These are phyloP conservation scores for Craterocephalus amniculus DNA, from an alignment of 2,797 vertebrate species.

Conservation along the genomic window DNA sequence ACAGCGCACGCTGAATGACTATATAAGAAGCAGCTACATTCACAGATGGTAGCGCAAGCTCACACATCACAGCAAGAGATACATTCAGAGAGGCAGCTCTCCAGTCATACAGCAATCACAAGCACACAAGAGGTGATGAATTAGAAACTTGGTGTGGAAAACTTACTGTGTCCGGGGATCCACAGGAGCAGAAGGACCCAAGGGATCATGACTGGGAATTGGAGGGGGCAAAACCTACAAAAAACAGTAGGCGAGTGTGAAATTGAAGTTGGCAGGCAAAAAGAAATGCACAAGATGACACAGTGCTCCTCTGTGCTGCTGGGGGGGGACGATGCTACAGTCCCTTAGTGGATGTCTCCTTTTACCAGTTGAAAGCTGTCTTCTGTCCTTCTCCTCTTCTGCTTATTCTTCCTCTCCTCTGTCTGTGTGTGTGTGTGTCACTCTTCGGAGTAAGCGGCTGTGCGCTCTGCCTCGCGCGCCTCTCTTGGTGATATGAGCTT, in stretches of 20 bases:
- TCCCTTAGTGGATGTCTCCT: conserved; percentile 72
- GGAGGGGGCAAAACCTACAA: conserved; percentile 73
- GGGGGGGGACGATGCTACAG: conserved; percentile 58
- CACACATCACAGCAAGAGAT: conserved; percentile 46
- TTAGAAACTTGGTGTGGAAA: conserved; percentile 50
- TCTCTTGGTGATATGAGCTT: conserved; percentile 74
- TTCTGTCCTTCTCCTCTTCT: conserved; percentile 58
- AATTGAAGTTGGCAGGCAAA: conserved; percentile 76
- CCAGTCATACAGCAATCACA: conserved; percentile 49
- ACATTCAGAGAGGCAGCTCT: conserved; percentile 39
- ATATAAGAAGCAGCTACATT: conserved; percentile 22
- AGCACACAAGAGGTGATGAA: conserved; percentile 45
- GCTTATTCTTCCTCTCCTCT: conserved; percentile 25
- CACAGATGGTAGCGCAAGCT: conserved; percentile 45
- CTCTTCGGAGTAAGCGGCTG: conserved; percentile 67
- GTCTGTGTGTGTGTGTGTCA: conserved; percentile 38
- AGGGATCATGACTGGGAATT: conserved; percentile 74
- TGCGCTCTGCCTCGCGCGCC: conserved; percentile 57
- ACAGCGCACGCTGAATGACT: conserved; percentile 16
- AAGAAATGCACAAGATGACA: conserved; percentile 68
- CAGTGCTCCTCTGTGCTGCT: conserved; percentile 76
- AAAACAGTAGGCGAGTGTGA: conserved; percentile 74
- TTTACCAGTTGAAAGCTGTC: conserved; percentile 68
- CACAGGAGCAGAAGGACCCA: conserved; percentile 77
- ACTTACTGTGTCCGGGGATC: conserved; percentile 80